phyloP scores from a whole-genome alignment of 2,797 vertebrate genomes.

The Lepidocolaptes lacrymiger region DNA sequence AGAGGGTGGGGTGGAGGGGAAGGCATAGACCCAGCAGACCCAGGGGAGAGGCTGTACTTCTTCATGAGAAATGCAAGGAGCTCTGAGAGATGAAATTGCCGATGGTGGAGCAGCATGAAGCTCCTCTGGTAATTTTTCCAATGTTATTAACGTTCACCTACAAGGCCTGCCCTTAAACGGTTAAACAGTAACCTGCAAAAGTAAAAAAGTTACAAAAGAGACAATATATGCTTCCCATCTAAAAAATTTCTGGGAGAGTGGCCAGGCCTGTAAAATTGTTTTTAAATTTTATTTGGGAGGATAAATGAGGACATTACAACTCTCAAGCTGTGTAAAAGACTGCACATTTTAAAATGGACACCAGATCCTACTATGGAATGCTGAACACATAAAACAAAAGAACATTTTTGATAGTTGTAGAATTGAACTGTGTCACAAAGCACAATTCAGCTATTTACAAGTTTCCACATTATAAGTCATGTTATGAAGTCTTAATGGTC shows the following conservation, averaged over 20 bases:
- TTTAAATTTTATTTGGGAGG: conserved; percentile 30
- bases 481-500: not conserved
- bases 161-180: not conserved
- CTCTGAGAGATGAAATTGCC: not conserved
- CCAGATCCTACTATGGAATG: not conserved
- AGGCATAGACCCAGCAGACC: not conserved
- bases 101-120: not conserved
- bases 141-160: conserved; percentile 42
- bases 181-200: conserved; percentile 68
- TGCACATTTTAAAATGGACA: conserved; percentile 21
- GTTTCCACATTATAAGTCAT: not conserved
- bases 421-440: not conserved
- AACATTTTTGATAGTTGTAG: not conserved
- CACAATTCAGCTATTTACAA: conserved; percentile 19
- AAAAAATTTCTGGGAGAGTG: not conserved
- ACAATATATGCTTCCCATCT: conserved; percentile 19
- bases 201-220: conserved; percentile 58
- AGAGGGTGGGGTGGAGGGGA: not conserved
- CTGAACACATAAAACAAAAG: not conserved
- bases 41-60: not conserved
- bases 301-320: conserved; percentile 19
- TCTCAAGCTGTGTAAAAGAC: not conserved
- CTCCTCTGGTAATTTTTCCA: conserved; percentile 11
- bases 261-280: conserved; percentile 2
- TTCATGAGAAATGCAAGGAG: not conserved